phyloP scores from a whole-genome alignment of 2,113 vertebrate species.

The Charadrius vociferus region DNA sequence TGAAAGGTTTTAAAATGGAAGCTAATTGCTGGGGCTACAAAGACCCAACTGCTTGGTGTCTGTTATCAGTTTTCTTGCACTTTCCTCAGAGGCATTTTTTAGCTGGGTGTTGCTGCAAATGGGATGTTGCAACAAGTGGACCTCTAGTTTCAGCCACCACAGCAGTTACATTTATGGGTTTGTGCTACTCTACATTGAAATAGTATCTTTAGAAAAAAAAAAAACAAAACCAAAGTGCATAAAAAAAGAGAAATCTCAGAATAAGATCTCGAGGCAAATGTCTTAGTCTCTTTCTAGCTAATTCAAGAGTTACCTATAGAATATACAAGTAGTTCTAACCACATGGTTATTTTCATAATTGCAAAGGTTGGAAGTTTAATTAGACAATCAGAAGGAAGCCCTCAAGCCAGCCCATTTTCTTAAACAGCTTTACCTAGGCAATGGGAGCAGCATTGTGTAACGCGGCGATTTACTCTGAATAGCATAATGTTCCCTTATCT shows the following conservation, averaged over 20 bases:
- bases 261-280: conserved; percentile 16
- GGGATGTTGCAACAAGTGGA: background rate
- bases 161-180: background rate
- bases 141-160: background rate
- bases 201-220: background rate
- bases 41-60: background rate
- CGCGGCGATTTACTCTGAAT: conserved; percentile 50
- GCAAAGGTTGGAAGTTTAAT: conserved; percentile 72
- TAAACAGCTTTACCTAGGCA: conserved; percentile 63
- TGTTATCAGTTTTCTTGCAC: background rate
- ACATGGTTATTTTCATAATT: conserved; percentile 69
- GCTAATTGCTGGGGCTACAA: background rate
- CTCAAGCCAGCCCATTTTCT: conserved; percentile 69
- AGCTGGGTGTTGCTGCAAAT: background rate
- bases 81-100: background rate
- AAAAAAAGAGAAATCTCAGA: background rate
- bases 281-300: conserved; percentile 39
- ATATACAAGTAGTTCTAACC: conserved; percentile 55
- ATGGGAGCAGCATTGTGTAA: conserved; percentile 66
- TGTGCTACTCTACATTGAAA: background rate
- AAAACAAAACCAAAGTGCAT: background rate
- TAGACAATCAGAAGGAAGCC: conserved; percentile 70
- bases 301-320: conserved; percentile 50
- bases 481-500: conserved; percentile 68
- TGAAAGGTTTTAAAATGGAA: conserved; percentile 16